These are phyloP conservation scores for Sminthopsis crassicaudata DNA, from an alignment of 2,113 vertebrate species.

Conservation along the genomic window DNA sequence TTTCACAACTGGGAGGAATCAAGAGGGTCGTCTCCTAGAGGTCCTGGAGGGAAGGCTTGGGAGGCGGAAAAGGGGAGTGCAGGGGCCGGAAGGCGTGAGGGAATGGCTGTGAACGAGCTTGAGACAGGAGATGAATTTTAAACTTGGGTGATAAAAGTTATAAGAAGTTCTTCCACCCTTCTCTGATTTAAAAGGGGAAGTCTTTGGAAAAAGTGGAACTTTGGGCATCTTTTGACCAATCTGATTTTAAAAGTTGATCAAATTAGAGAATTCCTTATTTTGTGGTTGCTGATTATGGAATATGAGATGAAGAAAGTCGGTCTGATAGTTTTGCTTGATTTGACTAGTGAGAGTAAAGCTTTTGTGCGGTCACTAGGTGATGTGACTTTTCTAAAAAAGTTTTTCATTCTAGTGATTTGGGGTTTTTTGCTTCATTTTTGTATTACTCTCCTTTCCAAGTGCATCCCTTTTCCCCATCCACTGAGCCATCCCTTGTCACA, in stretches of 20 bases:
- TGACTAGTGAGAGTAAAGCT: constrained; percentile 43
- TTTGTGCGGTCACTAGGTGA: constrained; percentile 12
- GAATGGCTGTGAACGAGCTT: background rate
- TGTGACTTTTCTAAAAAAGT: background rate
- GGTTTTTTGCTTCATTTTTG: background rate
- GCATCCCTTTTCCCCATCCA: background rate
- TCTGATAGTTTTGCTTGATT: constrained; percentile 12
- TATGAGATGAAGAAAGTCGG: constrained; percentile 39
- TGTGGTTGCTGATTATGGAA: constrained; percentile 26
- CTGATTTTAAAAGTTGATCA: constrained; percentile 19
- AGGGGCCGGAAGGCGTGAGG: background rate
- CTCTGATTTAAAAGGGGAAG: background rate
- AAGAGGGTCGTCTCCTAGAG: background rate
- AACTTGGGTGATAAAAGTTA: background rate
- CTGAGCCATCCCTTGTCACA: background rate
- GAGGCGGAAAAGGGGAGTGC: background rate
- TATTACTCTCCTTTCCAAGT: background rate
- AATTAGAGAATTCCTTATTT: constrained; percentile 41
- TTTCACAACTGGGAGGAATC: background rate
- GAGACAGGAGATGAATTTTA: background rate
- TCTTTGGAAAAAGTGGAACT: constrained; percentile 19
- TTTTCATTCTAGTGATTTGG: background rate
- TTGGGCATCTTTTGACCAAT: background rate
- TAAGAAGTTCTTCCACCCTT: background rate
- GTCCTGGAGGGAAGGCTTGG: background rate